These are phyloP conservation scores for Mycteria americana DNA, from an alignment of 2,797 vertebrate genomes.

Conservation along the genomic window DNA sequence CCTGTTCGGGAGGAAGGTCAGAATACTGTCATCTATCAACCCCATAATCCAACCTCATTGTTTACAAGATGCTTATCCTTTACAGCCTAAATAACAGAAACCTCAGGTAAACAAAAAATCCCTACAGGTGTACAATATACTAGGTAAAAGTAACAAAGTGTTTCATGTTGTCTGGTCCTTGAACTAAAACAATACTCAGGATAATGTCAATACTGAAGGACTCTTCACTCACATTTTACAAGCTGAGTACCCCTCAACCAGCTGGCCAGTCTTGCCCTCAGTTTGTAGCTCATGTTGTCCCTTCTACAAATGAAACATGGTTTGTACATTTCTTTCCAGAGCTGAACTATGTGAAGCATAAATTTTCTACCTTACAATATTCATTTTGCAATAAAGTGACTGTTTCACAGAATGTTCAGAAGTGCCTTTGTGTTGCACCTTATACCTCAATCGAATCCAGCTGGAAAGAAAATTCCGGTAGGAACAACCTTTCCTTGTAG, in stretches of 20 bases:
- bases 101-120: not conserved
- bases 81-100: not conserved
- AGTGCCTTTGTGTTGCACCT: not conserved
- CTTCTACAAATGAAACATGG: not conserved
- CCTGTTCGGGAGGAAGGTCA: not conserved
- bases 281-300: not conserved
- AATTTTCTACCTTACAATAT: not conserved
- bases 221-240: not conserved
- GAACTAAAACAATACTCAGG: not conserved
- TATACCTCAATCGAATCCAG: not conserved
- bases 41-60: not conserved
- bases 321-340: conserved; percentile 30
- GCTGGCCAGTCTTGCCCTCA: not conserved
- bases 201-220: not conserved
- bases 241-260: not conserved
- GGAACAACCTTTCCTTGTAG: not conserved
- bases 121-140: not conserved
- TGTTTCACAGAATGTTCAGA: not conserved
- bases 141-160: not conserved
- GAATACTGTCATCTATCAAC: not conserved
- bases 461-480: not conserved
- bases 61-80: not conserved
- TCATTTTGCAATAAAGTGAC: conserved; percentile 25
- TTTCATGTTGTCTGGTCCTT: not conserved
- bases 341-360: not conserved